These are phyloP conservation scores for Drosophila murphyi DNA, from an alignment of 1,140 invertebrate genomes.

Conservation along the genomic window DNA sequence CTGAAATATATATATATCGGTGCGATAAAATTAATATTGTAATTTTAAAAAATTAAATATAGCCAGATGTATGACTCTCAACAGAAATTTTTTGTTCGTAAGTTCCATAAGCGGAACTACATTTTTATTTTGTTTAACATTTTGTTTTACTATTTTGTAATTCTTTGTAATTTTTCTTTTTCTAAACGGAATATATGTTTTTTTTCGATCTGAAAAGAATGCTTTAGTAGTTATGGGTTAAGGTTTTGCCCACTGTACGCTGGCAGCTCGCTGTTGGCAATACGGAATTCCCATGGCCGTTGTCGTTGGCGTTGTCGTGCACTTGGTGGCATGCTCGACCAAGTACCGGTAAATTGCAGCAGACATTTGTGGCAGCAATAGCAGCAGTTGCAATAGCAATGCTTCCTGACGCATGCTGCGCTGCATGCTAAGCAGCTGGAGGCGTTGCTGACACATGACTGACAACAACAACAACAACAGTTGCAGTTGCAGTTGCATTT, in stretches of 20 bases:
- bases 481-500: not conserved
- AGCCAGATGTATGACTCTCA: no score
- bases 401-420: slow-evolving; percentile 67
- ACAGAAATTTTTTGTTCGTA: no score
- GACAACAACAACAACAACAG: slow-evolving; percentile 43
- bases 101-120: no score
- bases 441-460: slow-evolving; percentile 66
- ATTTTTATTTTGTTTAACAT: no score
- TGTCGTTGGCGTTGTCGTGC: slow-evolving; percentile 34
- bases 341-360: slow-evolving; percentile 79
- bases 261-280: slow-evolving; percentile 25
- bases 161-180: no score
- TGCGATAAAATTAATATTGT: no score
- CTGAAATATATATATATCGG: no score
- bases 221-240: not conserved
- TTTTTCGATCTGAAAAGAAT: no score
- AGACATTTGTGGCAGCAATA: slow-evolving; percentile 50
- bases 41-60: no score
- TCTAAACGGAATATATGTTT: no score
- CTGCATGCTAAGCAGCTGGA: slow-evolving; percentile 75
- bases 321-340: slow-evolving; percentile 44
- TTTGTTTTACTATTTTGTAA: no score
- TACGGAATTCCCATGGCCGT: slow-evolving; percentile 70
- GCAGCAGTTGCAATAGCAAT: slow-evolving; percentile 23
- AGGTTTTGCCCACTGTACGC: slow-evolving; percentile 42